Conservation (phyloP, 2,888 invertebrate genomes). For the Volucella inflata region DNA sequence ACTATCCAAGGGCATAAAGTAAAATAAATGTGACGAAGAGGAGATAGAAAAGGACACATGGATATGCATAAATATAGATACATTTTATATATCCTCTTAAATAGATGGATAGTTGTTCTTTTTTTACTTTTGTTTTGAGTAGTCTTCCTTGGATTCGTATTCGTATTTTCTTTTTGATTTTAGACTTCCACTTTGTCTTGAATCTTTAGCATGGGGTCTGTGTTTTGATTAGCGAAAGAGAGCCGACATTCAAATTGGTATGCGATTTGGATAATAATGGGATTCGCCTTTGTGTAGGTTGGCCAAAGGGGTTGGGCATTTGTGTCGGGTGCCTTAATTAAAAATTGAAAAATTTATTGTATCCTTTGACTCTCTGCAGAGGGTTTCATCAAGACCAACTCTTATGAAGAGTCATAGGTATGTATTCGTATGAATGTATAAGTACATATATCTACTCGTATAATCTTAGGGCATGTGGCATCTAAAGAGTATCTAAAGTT, state of each 20-base stretch:
- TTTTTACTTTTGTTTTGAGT: slow-evolving; percentile 9
- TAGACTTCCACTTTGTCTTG: neutral
- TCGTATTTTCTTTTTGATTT: slow-evolving; percentile 19
- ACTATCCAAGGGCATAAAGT: slow-evolving; percentile 49
- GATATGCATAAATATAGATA: slow-evolving; percentile 40
- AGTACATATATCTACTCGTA: too few species aligned
- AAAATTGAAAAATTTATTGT: slow-evolving; percentile 62
- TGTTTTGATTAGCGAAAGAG: slow-evolving; percentile 40
- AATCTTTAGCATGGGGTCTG: slow-evolving; percentile 9
- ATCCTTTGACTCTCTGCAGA: slow-evolving; percentile 43
- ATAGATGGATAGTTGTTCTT: slow-evolving; percentile 28
- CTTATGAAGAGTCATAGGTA: too few species aligned
- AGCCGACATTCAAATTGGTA: slow-evolving; percentile 47
- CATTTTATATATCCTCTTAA: slow-evolving; percentile 36
- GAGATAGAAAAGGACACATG: slow-evolving; percentile 35
- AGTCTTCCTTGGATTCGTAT: slow-evolving; percentile 14
- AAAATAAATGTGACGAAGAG: slow-evolving; percentile 16
- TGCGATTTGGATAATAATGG: slow-evolving; percentile 40
- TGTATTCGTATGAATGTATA: too few species aligned
- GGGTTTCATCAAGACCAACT: neutral
- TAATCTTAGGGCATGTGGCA: too few species aligned
- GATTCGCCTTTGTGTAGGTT: neutral
- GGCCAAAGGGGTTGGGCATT: slow-evolving; percentile 5
- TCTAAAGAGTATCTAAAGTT: too few species aligned
- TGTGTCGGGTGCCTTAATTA: slow-evolving; percentile 58